Conservation (phyloP, 2,888 invertebrate genomes). For the Lithosia quadra region DNA sequence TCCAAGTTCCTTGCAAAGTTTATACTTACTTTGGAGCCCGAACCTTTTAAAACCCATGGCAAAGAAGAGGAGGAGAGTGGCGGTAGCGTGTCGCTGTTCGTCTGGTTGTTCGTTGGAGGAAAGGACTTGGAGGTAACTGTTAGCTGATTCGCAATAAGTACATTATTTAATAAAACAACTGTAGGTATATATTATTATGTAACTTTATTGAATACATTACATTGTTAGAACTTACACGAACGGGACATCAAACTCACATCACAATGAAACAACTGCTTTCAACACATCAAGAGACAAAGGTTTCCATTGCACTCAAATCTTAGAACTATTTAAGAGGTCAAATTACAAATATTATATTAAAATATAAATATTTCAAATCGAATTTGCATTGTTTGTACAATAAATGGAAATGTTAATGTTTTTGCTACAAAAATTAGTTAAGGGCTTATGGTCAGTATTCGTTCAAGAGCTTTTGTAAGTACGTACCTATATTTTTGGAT, state of each 20-base stretch:
- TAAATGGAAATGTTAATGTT: not conserved
- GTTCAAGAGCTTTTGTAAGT: not conserved
- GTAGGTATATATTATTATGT: slow-evolving; percentile 23
- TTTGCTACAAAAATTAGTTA: not conserved
- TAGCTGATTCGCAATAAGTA: not conserved
- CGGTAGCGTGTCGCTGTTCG: too few relatives aligned
- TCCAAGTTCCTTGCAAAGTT: too few relatives aligned
- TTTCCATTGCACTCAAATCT: not conserved
- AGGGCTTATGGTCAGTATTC: not conserved
- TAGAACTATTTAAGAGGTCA: not conserved
- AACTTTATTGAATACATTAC: slow-evolving; percentile 40
- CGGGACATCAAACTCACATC: slow-evolving; percentile 19
- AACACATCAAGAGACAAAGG: not conserved
- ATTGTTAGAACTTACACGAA: slow-evolving; percentile 43
- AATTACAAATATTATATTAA: not conserved
- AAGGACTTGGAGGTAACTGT: too few relatives aligned
- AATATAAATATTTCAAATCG: not conserved
- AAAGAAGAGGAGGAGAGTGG: too few relatives aligned
- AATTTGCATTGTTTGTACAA: slow-evolving; percentile 3
- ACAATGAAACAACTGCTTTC: slow-evolving; percentile 6
- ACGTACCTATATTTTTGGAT: not conserved
- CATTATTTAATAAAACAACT: not conserved
- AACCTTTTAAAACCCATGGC: too few relatives aligned
- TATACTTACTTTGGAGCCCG: too few relatives aligned
- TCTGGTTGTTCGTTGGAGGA: too few relatives aligned